phyloP scores from a whole-genome alignment of 2,113 vertebrate genomes.

The Mohoua ochrocephala region DNA sequence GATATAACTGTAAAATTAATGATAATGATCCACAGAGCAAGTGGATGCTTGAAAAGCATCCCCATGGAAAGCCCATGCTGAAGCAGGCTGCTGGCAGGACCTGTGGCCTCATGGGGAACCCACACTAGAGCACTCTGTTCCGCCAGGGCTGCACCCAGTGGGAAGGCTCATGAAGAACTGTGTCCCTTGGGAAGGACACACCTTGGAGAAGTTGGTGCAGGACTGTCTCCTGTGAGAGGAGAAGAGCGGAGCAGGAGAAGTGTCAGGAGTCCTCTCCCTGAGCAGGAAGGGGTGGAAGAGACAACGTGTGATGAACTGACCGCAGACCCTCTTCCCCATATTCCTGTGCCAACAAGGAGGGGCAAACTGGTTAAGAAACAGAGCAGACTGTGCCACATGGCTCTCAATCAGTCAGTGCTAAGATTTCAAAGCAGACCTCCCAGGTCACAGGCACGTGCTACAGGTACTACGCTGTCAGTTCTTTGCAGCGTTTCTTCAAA shows the following conservation, averaged over 20 bases:
- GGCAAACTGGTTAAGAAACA: neutral
- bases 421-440: neutral
- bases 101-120: too few relatives aligned
- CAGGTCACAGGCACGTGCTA: neutral
- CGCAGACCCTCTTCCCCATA: rapidly evolving
- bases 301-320: neutral
- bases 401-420: neutral
- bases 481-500: neutral
- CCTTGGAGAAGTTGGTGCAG: neutral
- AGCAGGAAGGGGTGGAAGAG: neutral
- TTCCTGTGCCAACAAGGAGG: too few relatives aligned
- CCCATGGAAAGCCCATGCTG: neutral
- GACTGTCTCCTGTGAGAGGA: neutral
- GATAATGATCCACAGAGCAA: neutral
- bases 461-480: neutral
- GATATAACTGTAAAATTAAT: neutral
- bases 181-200: neutral
- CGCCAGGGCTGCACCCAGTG: too few relatives aligned
- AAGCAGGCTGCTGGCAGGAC: neutral
- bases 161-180: neutral
- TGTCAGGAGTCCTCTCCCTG: neutral
- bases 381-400: too few relatives aligned
- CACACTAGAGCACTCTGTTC: neutral
- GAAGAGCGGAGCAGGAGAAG: neutral
- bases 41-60: too few relatives aligned